phyloP scores from a whole-genome alignment of 2,888 invertebrate species.

The Rhamnusium bicolor region DNA sequence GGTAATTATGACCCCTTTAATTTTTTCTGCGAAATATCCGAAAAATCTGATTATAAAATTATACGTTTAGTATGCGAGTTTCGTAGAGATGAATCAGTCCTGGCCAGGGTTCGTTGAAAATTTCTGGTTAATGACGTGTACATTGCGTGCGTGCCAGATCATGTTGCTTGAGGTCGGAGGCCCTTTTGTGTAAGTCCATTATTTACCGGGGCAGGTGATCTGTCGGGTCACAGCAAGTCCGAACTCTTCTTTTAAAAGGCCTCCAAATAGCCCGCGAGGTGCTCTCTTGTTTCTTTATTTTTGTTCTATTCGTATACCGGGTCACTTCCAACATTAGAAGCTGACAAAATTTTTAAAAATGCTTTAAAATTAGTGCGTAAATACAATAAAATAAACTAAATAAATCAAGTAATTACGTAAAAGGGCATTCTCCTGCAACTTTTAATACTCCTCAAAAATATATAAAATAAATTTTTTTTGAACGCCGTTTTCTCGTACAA shows the following conservation, averaged over 20 bases:
- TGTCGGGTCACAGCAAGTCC: not conserved
- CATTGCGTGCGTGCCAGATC: conserved; percentile 42
- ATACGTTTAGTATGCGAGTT: conserved; percentile 34
- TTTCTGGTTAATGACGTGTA: conserved; percentile 43
- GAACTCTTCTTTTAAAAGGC: not conserved
- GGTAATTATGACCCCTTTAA: conserved; percentile 31
- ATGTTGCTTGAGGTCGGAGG: conserved; percentile 30
- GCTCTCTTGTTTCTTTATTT: not conserved
- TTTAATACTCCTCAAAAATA: no score
- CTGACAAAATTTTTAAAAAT: no score
- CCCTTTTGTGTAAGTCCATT: conserved; percentile 10
- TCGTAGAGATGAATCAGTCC: conserved; percentile 36
- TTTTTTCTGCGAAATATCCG: conserved; percentile 32
- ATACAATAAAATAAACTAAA: no score
- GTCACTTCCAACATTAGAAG: no score
- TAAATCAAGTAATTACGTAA: no score
- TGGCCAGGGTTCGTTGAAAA: conserved; percentile 16
- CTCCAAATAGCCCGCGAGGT: conserved; percentile 5
- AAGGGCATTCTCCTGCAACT: no score
- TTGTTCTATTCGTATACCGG: not conserved
- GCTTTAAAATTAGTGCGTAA: no score
- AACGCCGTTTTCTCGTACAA: no score
- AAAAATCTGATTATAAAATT: conserved; percentile 42
- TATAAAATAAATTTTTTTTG: no score
- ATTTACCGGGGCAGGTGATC: conserved; percentile 5